Percentiles rank a stretch among this genome's conserved stretches.
Conservation (phyloP, 2,113 vertebrate genomes). For the Clupea harengus region DNA sequence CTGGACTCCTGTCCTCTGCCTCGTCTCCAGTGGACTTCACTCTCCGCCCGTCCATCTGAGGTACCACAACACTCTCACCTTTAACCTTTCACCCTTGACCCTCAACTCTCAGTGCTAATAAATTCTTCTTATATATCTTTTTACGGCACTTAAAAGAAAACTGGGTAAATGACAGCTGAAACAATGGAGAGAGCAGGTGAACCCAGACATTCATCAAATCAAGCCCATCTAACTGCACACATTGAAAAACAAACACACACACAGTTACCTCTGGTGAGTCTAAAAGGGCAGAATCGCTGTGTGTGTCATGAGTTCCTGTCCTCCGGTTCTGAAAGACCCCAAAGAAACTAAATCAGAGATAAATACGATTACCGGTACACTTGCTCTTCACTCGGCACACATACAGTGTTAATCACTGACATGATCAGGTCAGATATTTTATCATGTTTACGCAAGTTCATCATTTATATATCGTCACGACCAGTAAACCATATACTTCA, state of each 20-base stretch:
- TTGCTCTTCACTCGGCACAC: neutral
- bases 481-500: neutral
- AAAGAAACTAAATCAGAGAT: neutral
- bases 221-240: neutral
- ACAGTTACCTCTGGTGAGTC: slow-evolving; percentile 66
- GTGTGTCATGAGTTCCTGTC: slow-evolving; percentile 65
- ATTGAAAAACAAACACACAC: neutral
- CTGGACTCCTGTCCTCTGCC: slow-evolving; percentile 36
- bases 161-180: neutral
- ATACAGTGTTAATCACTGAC: neutral
- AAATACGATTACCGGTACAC: neutral
- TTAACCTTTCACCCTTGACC: neutral
- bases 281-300: slow-evolving; percentile 73
- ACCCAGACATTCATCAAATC: too few species aligned
- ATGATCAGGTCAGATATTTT: neutral
- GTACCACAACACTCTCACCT: slow-evolving; percentile 20
- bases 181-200: too few species aligned
- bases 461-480: neutral
- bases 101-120: neutral
- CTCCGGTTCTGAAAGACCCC: slow-evolving; percentile 65
- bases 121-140: neutral
- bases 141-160: neutral
- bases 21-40: slow-evolving; percentile 74
- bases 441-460: neutral
- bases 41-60: slow-evolving; percentile 65